Conservation (phyloP, 2,888 invertebrate genomes). For the Drosophila helvetica region DNA sequence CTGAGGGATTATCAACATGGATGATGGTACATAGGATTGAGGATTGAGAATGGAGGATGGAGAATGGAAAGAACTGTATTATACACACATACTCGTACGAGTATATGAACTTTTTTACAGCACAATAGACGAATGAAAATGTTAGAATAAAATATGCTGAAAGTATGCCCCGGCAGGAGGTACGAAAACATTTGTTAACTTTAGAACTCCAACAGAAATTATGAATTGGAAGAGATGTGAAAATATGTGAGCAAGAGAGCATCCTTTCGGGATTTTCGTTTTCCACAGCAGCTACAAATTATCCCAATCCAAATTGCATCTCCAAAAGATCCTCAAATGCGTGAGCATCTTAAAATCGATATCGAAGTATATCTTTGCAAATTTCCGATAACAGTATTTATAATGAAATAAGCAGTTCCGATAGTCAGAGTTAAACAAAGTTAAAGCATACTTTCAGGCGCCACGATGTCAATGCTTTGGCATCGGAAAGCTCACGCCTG, state of each 20-base stretch:
- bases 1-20: conserved; percentile 39
- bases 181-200: conserved; percentile 12
- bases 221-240: not conserved
- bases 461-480: conserved; percentile 15
- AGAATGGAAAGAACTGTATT: conserved; percentile 14
- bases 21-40: conserved; percentile 10
- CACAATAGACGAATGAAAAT: conserved; percentile 32
- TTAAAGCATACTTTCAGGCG: too few relatives aligned
- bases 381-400: too few relatives aligned
- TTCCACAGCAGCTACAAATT: not conserved
- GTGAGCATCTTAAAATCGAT: not conserved
- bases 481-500: conserved; percentile 28
- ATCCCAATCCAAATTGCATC: not conserved
- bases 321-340: too few relatives aligned
- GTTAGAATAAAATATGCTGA: conserved; percentile 10
- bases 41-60: conserved; percentile 3
- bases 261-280: not conserved
- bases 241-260: not conserved
- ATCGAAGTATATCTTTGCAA: too few relatives aligned
- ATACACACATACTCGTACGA: not conserved
- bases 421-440: not conserved
- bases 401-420: too few relatives aligned
- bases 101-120: conserved; percentile 22
- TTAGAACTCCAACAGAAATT: not conserved
- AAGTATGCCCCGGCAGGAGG: conserved; percentile 3